Conservation (phyloP, 2,797 vertebrate genomes). For the Echeneis naucrates region DNA sequence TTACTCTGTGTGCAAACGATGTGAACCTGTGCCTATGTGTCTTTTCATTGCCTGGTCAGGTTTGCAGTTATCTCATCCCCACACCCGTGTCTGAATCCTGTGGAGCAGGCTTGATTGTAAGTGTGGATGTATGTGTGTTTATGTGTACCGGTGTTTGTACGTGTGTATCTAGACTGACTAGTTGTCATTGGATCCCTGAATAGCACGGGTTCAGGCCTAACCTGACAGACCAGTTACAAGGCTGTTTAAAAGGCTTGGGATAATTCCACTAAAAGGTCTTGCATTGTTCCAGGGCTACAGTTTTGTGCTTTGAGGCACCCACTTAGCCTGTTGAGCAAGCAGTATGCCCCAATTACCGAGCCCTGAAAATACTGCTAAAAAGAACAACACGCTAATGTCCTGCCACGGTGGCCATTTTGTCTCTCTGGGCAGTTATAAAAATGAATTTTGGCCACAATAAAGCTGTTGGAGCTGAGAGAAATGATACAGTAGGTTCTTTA, state of each 20-base stretch:
- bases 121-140: conserved; percentile 55
- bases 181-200: conserved; percentile 77
- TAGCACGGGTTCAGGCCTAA: conserved; percentile 80
- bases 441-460: conserved; percentile 49
- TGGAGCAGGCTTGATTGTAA: conserved; percentile 71
- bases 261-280: conserved; percentile 67
- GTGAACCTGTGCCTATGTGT: conserved; percentile 62
- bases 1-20: conserved; percentile 53
- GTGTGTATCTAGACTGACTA: conserved; percentile 62
- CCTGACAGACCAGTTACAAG: conserved; percentile 83
- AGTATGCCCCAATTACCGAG: conserved; percentile 53
- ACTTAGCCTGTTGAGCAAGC: conserved; percentile 65
- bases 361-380: conserved; percentile 38
- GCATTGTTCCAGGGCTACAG: conserved; percentile 74
- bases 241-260: conserved; percentile 64
- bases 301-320: conserved; percentile 69
- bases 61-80: conserved; percentile 70
- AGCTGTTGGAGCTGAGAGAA: conserved; percentile 40
- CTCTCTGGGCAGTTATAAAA: conserved; percentile 30
- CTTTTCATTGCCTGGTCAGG: conserved; percentile 61
- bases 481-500: conserved; percentile 42
- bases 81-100: conserved; percentile 67
- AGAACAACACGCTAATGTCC: conserved; percentile 23
- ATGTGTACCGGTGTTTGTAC: conserved; percentile 57
- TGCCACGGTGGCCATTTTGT: conserved; percentile 42